Percentiles rank a stretch among this genome's conserved stretches.
Conservation (phyloP, 2,888 invertebrate genomes). For the Plusia festucae region DNA sequence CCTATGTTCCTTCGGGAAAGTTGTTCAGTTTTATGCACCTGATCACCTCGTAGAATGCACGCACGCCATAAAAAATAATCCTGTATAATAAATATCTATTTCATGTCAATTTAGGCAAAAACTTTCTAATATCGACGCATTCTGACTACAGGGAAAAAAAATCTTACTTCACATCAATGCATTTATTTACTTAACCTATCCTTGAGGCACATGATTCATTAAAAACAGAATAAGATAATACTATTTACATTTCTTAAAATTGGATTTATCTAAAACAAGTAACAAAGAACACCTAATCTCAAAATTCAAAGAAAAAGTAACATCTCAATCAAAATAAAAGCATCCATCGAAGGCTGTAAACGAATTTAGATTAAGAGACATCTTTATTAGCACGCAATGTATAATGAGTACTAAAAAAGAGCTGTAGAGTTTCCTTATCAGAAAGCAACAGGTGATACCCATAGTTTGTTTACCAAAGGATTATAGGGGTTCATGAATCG, state of each 20-base stretch:
- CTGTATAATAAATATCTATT: too few species aligned
- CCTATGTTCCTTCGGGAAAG: too few species aligned
- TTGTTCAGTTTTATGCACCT: too few species aligned
- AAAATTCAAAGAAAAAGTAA: background rate
- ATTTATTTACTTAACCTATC: background rate
- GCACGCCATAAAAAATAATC: too few species aligned
- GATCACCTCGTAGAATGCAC: too few species aligned
- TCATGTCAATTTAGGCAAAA: too few species aligned
- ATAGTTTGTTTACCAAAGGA: conserved; percentile 1
- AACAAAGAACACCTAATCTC: background rate
- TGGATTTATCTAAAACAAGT: background rate
- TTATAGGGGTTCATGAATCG: background rate
- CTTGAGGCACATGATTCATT: background rate
- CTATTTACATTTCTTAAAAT: background rate
- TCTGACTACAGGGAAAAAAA: too few species aligned
- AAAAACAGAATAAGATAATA: background rate
- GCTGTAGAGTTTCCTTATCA: background rate
- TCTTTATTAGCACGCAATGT: background rate
- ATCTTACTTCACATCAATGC: background rate
- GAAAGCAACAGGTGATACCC: background rate
- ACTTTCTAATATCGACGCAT: too few species aligned
- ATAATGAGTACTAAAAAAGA: background rate
- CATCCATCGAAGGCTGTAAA: background rate
- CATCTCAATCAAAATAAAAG: background rate
- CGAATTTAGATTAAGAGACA: background rate